phyloP scores from a whole-genome alignment of 2,113 vertebrate genomes.

The Benitochromis conjunctus region DNA sequence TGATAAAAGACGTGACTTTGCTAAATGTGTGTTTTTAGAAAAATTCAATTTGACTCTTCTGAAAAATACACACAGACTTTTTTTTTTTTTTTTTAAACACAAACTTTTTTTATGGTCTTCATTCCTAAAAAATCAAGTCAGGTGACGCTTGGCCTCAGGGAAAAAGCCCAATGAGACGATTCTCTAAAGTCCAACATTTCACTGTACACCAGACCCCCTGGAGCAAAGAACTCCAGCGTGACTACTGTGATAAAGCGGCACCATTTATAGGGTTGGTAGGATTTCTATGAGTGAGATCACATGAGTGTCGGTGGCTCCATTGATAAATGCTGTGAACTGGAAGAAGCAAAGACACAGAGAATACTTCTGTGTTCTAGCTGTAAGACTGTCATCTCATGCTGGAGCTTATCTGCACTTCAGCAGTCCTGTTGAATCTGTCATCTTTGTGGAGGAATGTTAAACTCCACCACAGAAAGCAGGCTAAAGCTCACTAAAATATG shows the following conservation, averaged over 20 bases:
- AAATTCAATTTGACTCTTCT: background rate
- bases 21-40: background rate
- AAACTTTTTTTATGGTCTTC: background rate
- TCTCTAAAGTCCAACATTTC: background rate
- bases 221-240: conserved; percentile 15
- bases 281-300: background rate
- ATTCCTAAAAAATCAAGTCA: conserved; percentile 33
- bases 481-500: conserved; percentile 3
- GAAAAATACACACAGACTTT: background rate
- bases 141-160: conserved; percentile 37
- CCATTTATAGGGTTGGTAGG: background rate
- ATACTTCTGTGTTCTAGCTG: background rate
- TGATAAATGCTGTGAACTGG: background rate
- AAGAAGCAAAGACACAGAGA: background rate
- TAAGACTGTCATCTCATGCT: background rate
- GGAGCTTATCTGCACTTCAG: background rate
- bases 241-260: conserved; percentile 10
- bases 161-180: background rate
- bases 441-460: conserved; percentile 28
- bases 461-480: background rate
- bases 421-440: background rate
- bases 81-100: background rate
- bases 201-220: background rate
- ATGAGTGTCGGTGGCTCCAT: conserved; percentile 9
- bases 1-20: background rate